Conservation (phyloP, 2,113 vertebrate genomes). For the Clupea harengus region DNA sequence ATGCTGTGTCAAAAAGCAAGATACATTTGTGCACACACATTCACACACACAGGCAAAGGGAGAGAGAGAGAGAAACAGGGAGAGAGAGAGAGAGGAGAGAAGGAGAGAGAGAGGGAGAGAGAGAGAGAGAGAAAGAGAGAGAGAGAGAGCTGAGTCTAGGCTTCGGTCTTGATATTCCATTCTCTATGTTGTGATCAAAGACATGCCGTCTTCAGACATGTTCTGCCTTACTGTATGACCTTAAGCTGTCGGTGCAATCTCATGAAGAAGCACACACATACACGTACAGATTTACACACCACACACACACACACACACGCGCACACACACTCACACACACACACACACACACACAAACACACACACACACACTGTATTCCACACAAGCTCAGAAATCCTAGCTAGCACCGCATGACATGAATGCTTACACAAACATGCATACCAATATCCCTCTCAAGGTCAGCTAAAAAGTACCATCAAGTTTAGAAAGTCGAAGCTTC, state of each 20-base stretch:
- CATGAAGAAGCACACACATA: constrained; percentile 19
- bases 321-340: constrained; percentile 21
- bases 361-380: constrained; percentile 31
- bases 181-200: constrained; percentile 59
- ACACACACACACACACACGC: constrained; percentile 23
- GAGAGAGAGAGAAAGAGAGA: background rate
- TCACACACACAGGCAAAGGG: background rate
- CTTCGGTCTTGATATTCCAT: constrained; percentile 30
- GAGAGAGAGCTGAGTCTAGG: background rate
- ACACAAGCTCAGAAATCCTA: constrained; percentile 41
- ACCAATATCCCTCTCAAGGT: background rate
- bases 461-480: background rate
- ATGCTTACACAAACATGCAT: constrained; percentile 3
- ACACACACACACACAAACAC: constrained; percentile 24
- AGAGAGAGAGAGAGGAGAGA: background rate
- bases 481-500: background rate
- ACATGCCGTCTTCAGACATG: constrained; percentile 61
- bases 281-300: constrained; percentile 31
- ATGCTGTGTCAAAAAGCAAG: background rate
- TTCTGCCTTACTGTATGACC: constrained; percentile 55
- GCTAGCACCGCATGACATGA: constrained; percentile 38
- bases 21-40: background rate
- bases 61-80: background rate
- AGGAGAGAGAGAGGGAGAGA: background rate
- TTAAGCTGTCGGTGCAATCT: constrained; percentile 45